Conservation (phyloP, 2,888 invertebrate genomes). For the Norana najaformis region DNA sequence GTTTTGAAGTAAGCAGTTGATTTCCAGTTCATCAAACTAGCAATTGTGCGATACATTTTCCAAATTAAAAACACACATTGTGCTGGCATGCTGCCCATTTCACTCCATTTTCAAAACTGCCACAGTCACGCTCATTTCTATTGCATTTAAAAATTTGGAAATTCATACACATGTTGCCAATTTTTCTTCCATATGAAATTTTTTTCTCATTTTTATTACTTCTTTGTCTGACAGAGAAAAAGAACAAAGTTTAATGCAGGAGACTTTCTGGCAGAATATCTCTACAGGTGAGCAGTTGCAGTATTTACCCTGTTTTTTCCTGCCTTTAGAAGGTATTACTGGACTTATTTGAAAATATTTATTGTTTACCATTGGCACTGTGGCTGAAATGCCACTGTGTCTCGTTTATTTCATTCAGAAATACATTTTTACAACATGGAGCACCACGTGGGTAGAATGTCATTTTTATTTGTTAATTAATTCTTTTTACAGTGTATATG, state of each 20-base stretch:
- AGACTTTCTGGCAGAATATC: conserved; percentile 60
- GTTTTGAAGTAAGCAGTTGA: conserved; percentile 57
- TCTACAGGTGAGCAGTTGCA: conserved; percentile 55
- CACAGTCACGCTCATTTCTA: not conserved
- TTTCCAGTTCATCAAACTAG: not conserved
- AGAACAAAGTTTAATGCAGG: conserved; percentile 62
- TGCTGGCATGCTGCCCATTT: not conserved
- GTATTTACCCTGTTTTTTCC: not conserved
- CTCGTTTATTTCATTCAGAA: too few relatives aligned
- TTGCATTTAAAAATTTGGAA: not conserved
- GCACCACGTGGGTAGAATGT: too few relatives aligned
- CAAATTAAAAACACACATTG: not conserved
- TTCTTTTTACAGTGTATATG: too few relatives aligned
- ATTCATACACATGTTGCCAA: not conserved
- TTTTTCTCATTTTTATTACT: not conserved
- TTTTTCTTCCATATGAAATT: not conserved
- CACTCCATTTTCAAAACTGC: not conserved
- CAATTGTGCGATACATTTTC: not conserved
- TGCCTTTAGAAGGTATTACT: not conserved
- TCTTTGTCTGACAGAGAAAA: conserved; percentile 53
- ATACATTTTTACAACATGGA: too few relatives aligned
- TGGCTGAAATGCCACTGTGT: too few relatives aligned
- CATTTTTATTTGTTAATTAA: too few relatives aligned
- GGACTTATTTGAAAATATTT: not conserved
- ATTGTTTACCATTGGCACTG: too few relatives aligned